Conservation (phyloP, 2,797 vertebrate species). For the Falco biarmicus region DNA sequence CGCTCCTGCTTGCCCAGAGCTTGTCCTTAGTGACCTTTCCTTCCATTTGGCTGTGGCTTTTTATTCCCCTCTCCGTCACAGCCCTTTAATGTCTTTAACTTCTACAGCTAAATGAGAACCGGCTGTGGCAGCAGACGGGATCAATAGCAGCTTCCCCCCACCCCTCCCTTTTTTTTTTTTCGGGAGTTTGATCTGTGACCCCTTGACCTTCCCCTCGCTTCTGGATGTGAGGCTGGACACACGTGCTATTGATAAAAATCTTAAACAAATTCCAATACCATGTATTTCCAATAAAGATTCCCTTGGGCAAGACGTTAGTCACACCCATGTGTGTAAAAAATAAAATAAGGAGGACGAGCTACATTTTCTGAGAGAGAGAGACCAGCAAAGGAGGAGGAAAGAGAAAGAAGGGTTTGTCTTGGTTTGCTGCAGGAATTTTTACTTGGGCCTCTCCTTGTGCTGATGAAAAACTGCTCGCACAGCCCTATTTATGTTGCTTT, state of each 20-base stretch:
- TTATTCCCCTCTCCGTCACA: constrained; percentile 44
- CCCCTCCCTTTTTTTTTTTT: constrained; percentile 28
- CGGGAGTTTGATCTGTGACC: constrained; percentile 73
- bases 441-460: not conserved
- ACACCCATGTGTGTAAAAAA: constrained; percentile 79
- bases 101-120: constrained; percentile 82
- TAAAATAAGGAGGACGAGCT: constrained; percentile 24
- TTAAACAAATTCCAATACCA: constrained; percentile 71
- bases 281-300: constrained; percentile 75
- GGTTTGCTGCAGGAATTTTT: not conserved
- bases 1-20: constrained; percentile 52
- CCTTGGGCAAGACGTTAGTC: constrained; percentile 86
- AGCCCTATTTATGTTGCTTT: not conserved
- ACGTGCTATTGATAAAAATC: constrained; percentile 97
- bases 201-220: constrained; percentile 81
- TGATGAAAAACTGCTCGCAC: not conserved
- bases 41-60: constrained; percentile 60
- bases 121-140: constrained; percentile 76
- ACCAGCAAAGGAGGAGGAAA: constrained; percentile 40
- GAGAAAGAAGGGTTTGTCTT: constrained; percentile 66
- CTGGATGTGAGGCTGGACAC: constrained; percentile 76
- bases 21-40: constrained; percentile 71
- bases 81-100: constrained; percentile 70
- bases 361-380: not conserved
- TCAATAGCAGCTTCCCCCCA: constrained; percentile 66